Evolutionary conservation across 2,113 vertebrate species (phyloP), one percentile per base, ranked within the genome.

Genomic region (Nannobrachium achirus): DNA sequence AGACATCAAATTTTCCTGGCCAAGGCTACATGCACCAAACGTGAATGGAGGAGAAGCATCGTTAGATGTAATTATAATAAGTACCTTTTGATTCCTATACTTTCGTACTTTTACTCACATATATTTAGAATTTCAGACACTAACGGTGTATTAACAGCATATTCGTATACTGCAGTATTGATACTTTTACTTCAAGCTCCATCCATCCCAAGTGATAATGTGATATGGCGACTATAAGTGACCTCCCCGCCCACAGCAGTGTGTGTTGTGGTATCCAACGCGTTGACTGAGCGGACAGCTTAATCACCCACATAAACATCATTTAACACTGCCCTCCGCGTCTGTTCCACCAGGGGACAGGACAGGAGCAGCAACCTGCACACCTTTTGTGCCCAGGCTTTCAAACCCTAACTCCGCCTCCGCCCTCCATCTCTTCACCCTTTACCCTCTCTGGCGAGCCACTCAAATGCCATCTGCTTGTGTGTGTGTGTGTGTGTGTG

Each of bases 291-390:
- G 66, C 64, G 77, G 76, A 82, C 65, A 56, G 78, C 78, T 69
- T 86, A 88, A 89, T 87, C 66, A 25, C 49, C 84, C 84, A 77
- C 81, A 82, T 74, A 74, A 64, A 79, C 82, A 79, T 86, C 81
- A 77, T 78, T 83, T 88, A 84, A 65, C 49, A n/a, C 10, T 7
- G 48, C 57, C 63, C 74, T 80, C 62, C 62, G 73, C 15, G 49
- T 48, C 52, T 49, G 58, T 59, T 75, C 74, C 69, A 78, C 25
- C 25, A 33, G 25, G 25, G 25, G 25, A 68, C 69, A 78, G 69
- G 66, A 80, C 63, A 76, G 75, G 73, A 51, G 71, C 74, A 63
- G 66, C 80, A 73, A 78, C 52, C 53, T 18, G 11, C 56, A 66
- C 70, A 70, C 74, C 74, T 49, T 69, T 59, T 51, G 78, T 60